Percentiles rank a stretch among this genome's conserved stretches.
Evolutionary conservation across 1,140 invertebrate genomes (phyloP).

Genomic region (Temnothorax curvispinosus): DNA sequence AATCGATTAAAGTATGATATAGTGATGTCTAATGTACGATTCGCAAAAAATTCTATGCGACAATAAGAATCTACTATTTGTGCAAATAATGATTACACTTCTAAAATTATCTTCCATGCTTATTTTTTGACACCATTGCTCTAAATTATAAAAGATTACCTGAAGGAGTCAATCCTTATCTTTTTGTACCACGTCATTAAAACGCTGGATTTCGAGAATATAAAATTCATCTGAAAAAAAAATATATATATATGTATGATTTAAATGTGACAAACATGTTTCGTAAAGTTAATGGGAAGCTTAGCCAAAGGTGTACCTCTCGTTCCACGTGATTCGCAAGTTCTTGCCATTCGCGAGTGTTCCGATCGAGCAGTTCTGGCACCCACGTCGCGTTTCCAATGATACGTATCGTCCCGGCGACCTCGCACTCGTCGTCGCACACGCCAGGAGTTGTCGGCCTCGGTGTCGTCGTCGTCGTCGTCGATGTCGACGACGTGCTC

Average conservation of each 20-base stretch:
- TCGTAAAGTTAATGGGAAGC: background rate
- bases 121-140: background rate
- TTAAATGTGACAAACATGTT: background rate
- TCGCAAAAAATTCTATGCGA: background rate
- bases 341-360: constrained; percentile 94
- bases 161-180: constrained; percentile 95
- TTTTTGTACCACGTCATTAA: constrained; percentile 94
- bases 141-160: constrained; percentile 81
- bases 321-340: constrained; percentile 92
- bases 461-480: constrained; percentile 92
- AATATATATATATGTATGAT: background rate
- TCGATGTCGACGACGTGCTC: constrained; percentile 89
- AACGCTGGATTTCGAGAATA: constrained; percentile 91
- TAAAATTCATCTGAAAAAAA: constrained; percentile 91
- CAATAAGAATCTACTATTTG: background rate
- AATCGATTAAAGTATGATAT: background rate
- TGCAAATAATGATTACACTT: background rate
- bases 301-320: constrained; percentile 86
- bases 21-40: background rate
- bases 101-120: background rate
- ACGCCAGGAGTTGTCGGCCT: constrained; percentile 92
- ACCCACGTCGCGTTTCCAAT: constrained; percentile 93
- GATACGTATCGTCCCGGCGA: constrained; percentile 94
- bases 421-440: constrained; percentile 92
- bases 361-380: constrained; percentile 93